Evolutionary conservation across 2,797 vertebrate genomes (phyloP).

Genomic region (Arnoldichthys spilopterus): DNA sequence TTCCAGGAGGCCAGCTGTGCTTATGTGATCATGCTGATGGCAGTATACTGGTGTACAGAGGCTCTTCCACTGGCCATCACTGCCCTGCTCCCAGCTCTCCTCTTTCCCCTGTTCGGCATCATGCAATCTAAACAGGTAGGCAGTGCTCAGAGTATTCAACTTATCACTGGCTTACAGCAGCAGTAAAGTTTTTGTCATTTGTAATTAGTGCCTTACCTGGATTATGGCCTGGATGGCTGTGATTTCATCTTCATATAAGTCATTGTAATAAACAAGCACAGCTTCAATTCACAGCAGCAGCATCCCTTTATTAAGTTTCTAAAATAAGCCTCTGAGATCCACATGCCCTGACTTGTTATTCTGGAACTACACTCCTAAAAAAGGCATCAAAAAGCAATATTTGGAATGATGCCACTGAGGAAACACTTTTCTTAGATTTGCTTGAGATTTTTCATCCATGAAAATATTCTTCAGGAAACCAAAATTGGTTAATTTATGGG

Average conservation of each 20-base stretch:
- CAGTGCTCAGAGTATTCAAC: neutral
- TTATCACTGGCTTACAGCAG: neutral
- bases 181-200: neutral
- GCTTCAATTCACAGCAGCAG: neutral
- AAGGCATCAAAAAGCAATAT: neutral
- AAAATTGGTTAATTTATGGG: too few relatives aligned
- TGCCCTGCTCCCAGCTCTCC: slow-evolving; percentile 86
- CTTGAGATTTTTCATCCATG: too few relatives aligned
- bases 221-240: neutral
- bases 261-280: neutral
- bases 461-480: too few relatives aligned
- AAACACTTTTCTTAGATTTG: too few relatives aligned
- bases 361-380: neutral
- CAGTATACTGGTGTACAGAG: slow-evolving; percentile 95
- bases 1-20: slow-evolving; percentile 89
- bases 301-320: neutral
- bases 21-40: slow-evolving; percentile 92
- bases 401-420: neutral
- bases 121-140: slow-evolving; percentile 88
- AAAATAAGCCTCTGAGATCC: neutral
- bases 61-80: slow-evolving; percentile 92
- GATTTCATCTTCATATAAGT: neutral
- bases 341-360: neutral
- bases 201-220: too few relatives aligned
- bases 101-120: slow-evolving; percentile 92